phyloP scores from a whole-genome alignment of 2,797 vertebrate species.

The Microctenopoma stevenorrisi region DNA sequence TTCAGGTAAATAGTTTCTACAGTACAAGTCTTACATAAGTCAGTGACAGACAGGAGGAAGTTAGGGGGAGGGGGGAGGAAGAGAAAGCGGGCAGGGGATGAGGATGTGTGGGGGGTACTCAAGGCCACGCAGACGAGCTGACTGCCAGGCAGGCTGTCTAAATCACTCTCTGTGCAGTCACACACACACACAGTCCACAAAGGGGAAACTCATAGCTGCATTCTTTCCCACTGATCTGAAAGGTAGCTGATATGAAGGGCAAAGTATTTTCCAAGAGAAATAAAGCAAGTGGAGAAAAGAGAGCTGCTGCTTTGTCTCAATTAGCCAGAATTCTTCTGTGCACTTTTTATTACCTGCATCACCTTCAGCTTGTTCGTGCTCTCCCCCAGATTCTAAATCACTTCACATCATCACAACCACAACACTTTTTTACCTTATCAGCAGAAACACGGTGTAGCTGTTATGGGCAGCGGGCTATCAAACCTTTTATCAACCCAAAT shows the following conservation, averaged over 20 bases:
- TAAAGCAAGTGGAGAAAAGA: background rate
- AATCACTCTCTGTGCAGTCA: conserved; percentile 37
- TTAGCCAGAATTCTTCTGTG: background rate
- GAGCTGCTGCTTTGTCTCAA: background rate
- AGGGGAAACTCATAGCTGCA: conserved; percentile 61
- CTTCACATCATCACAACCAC: background rate
- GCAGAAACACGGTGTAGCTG: background rate
- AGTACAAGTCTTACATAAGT: conserved; percentile 49
- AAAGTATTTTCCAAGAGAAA: conserved; percentile 6
- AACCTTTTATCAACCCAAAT: background rate
- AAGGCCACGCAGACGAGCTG: conserved; percentile 67
- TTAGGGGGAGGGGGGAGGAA: conserved; percentile 21
- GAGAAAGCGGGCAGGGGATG: background rate
- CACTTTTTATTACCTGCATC: conserved; percentile 14
- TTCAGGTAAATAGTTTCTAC: conserved; percentile 51
- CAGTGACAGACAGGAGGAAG: conserved; percentile 62
- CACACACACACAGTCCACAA: conserved; percentile 25
- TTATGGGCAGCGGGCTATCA: background rate
- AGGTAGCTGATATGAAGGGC: conserved; percentile 41
- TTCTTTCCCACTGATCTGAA: conserved; percentile 59
- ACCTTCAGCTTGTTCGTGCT: background rate
- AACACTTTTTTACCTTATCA: no score
- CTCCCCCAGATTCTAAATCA: background rate
- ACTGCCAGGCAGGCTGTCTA: conserved; percentile 65
- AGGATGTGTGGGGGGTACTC: conserved; percentile 11